phyloP scores from a whole-genome alignment of 2,797 vertebrate genomes.

The Amblyopsis hoosieri region DNA sequence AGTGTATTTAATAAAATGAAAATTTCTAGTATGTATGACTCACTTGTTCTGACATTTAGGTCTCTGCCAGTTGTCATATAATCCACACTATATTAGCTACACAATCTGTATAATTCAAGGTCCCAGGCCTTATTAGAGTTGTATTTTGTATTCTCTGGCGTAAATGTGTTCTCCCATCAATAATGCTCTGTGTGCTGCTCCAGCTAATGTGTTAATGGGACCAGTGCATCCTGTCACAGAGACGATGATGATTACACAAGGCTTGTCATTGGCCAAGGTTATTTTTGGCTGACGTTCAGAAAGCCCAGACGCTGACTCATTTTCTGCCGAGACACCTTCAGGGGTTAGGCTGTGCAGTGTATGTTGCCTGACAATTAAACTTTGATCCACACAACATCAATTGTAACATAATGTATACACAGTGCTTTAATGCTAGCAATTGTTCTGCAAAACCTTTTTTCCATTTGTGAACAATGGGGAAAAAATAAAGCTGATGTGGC shows the following conservation, averaged over 20 bases:
- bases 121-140: slow-evolving; percentile 12
- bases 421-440: too few relatives aligned
- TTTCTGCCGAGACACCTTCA: background rate
- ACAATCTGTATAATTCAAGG: slow-evolving; percentile 29
- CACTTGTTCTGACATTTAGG: slow-evolving; percentile 18
- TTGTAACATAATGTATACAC: background rate
- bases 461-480: background rate
- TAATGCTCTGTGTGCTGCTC: slow-evolving; percentile 4
- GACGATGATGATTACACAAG: slow-evolving; percentile 14
- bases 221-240: slow-evolving; percentile 5
- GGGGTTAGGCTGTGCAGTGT: background rate
- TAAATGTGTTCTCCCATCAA: background rate
- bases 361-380: too few relatives aligned
- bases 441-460: background rate
- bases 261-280: slow-evolving; percentile 12
- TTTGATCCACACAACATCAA: background rate
- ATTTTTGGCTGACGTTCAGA: slow-evolving; percentile 5
- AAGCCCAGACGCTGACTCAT: background rate
- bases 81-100: slow-evolving; percentile 27
- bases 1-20: background rate
- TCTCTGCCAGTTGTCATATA: slow-evolving; percentile 27
- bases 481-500: background rate
- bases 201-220: slow-evolving; percentile 13
- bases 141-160: too few relatives aligned
- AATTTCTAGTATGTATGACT: slow-evolving; percentile 24